Base-by-base conservation (phyloP, 2,888 invertebrate species). In the Ganaspis brasiliensis region DNA sequence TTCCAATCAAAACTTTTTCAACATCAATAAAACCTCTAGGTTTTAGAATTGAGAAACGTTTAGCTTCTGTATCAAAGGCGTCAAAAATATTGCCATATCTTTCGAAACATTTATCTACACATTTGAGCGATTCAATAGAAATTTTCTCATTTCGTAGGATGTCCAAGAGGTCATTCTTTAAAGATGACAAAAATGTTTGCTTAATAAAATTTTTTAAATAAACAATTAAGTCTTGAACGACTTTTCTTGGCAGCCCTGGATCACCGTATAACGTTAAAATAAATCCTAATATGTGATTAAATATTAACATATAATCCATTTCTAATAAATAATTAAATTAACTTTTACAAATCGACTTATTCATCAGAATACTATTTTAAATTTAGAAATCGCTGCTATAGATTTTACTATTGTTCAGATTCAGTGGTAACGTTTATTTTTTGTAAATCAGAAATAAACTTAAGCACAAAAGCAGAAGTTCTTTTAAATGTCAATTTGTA, bases 241-340 rank as follows among this genome's bases (percentile, higher is more conserved):
- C 9, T 26, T 73, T 76, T 70, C 76, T 73, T n/a, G 74, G 63
- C 12, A 79, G 24, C 24, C 14, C 24, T 31, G 76, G 70, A 73
- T 79, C 72, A 9, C 57, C 72, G 55, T 79, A 76, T 19, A 79
- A 56, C 16, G 16, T 19, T 26, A 79, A 67, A 72, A 76, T 79
- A 55, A 79, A 76, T 45, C 16, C 21, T 67, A 79, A 35, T n/a
- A 79, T 52, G 5, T 76, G 56, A 71, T 79, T 70, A 12, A 76
- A 26, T 49, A 79, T 52, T 61, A 37, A 26, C 9, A 55, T 10
- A 31, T 31, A 31, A 31, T 31, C 31, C 31, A 31, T 31, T 31
- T 31, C 6, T 31, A 45, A 40, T 31, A 59, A 26, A 24, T 59
- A 19, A 40, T 40, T 26, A 59, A 40, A 31, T 61, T 73, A n/a